A percentile compares a stretch with the other conserved stretches of the same genome.
phyloP scores from a whole-genome alignment of 2,888 invertebrate genomes.

The Melanotus villosus region DNA sequence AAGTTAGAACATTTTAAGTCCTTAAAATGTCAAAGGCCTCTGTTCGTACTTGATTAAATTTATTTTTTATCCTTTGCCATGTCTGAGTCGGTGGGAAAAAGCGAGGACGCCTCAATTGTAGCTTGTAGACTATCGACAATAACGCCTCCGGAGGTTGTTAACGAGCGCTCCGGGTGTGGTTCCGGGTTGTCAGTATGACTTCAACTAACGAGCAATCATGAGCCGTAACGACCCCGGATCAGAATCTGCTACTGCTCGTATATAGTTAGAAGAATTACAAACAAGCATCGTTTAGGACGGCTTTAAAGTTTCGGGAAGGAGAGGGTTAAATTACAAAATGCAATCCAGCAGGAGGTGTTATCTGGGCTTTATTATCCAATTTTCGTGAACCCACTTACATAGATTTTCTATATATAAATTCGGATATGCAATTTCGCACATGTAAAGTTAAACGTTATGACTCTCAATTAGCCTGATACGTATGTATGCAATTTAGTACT shows the following conservation, averaged over 20 bases:
- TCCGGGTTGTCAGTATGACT: constrained; percentile 43
- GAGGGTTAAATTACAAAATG: not conserved
- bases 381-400: constrained; percentile 16
- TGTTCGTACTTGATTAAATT: constrained; percentile 1
- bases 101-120: constrained; percentile 20
- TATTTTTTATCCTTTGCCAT: constrained; percentile 6
- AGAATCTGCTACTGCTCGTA: constrained; percentile 16
- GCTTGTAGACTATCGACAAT: constrained; percentile 36
- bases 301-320: not conserved
- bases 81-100: constrained; percentile 1
- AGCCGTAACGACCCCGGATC: constrained; percentile 25
- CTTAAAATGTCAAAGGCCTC: not conserved
- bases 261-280: constrained; percentile 9
- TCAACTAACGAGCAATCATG: constrained; percentile 42
- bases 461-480: constrained; percentile 18
- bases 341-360: not conserved
- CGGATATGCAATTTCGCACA: constrained; percentile 19
- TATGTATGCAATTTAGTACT: constrained; percentile 15
- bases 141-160: constrained; percentile 44
- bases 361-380: constrained; percentile 19
- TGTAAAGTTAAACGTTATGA: constrained; percentile 12
- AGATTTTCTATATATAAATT: constrained; percentile 21
- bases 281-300: not conserved
- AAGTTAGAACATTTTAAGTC: too few relatives aligned
- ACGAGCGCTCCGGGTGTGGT: constrained; percentile 42